Conservation (phyloP, 30 jellyfish, hydroid and myxozoan species). For the Mastigias papua region DNA sequence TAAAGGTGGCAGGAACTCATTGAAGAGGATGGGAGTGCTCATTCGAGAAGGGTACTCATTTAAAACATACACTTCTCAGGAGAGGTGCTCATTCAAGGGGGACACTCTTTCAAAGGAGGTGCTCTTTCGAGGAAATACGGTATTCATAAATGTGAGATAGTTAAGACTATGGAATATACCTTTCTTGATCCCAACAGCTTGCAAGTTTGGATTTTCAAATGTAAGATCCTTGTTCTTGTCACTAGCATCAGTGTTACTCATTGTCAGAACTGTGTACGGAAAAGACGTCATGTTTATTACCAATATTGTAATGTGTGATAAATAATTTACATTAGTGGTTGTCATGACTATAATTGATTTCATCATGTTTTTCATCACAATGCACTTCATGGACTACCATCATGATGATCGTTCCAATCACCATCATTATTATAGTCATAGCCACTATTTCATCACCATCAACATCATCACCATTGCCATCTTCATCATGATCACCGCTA, state of each 20-base stretch:
- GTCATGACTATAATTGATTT: too few species aligned
- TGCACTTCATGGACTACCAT: not conserved
- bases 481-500: not conserved
- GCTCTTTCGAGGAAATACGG: too few species aligned
- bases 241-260: slow-evolving; percentile 63
- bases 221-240: slow-evolving; percentile 47
- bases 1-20: too few species aligned
- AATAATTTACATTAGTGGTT: too few species aligned
- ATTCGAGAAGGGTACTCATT: not conserved
- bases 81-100: not conserved
- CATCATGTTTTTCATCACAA: not conserved
- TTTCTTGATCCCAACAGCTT: slow-evolving; percentile 65
- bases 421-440: not conserved
- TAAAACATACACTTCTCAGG: not conserved
- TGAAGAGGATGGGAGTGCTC: not conserved
- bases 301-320: too few species aligned
- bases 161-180: slow-evolving; percentile 3
- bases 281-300: not conserved
- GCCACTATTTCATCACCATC: not conserved
- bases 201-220: slow-evolving; percentile 44
- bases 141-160: not conserved
- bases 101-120: too few species aligned
- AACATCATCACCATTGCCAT: not conserved
- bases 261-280: slow-evolving; percentile 15
- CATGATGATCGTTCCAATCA: not conserved